Conservation (phyloP, 2,888 invertebrate genomes). For the Hedychridium roseum region DNA sequence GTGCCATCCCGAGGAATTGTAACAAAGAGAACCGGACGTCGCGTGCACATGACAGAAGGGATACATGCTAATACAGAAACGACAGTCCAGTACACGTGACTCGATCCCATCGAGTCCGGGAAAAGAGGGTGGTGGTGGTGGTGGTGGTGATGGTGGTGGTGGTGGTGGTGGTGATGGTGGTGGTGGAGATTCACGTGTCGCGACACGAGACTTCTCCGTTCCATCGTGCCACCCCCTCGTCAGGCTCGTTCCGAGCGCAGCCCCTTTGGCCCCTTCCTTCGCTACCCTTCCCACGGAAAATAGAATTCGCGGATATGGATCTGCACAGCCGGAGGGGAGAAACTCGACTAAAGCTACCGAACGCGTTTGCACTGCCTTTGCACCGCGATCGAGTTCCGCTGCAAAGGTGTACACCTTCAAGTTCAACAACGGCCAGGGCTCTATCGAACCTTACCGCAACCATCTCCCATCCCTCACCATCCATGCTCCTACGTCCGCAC, state of each 20-base stretch:
- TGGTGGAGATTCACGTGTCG: slow-evolving; percentile 40
- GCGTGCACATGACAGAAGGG: slow-evolving; percentile 43
- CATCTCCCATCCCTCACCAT: slow-evolving; percentile 15
- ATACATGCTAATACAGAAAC: slow-evolving; percentile 25
- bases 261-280: slow-evolving; percentile 9
- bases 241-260: not conserved
- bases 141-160: not conserved
- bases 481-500: slow-evolving; percentile 13
- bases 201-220: slow-evolving; percentile 33
- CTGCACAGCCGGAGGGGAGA: too few relatives aligned
- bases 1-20: slow-evolving; percentile 18
- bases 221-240: slow-evolving; percentile 3
- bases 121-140: slow-evolving; percentile 15
- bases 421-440: too few relatives aligned
- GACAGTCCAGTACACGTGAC: slow-evolving; percentile 47
- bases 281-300: too few relatives aligned
- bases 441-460: slow-evolving; percentile 5
- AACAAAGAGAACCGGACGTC: slow-evolving; percentile 22
- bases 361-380: too few relatives aligned
- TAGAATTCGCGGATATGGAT: too few relatives aligned
- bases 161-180: not conserved
- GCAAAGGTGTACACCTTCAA: too few relatives aligned
- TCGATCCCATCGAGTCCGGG: slow-evolving; percentile 15
- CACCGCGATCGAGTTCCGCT: slow-evolving; percentile 8
- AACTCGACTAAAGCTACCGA: slow-evolving; percentile 3